Base-by-base conservation (phyloP, 2,888 invertebrate species). In the Megalurothrips usitatus region DNA sequence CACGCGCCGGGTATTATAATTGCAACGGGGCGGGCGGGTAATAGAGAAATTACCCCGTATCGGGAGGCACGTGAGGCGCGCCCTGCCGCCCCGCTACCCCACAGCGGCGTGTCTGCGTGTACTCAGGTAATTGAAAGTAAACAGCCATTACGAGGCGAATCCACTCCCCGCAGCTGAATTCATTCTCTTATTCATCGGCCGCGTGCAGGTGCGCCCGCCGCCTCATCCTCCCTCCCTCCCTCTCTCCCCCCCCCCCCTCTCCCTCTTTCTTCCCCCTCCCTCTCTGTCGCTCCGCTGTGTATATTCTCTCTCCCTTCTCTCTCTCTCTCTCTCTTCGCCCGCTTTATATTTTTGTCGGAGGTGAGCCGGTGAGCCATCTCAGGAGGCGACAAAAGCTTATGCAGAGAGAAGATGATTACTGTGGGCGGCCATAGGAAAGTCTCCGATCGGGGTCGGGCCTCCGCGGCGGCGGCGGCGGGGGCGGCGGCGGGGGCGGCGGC, bases 121-220 rank as follows among this genome's bases (percentile, higher is more conserved):
- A 58, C 58, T 58, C 58, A 58, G 58, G 58, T 58, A 58, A 58
- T 58, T 58, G 58, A 58, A 58, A 58, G 58, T 19, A 58, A 58
- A 17, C 58, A 58, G 14, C 58, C 58, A 58, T 17, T 17, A 58
- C 19, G 58, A 58, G 34, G 34, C 34, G 34, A 43, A 43, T 43
- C 34, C 34, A 43, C 34, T 43, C 34, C 34, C 34, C 34, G 34
- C 34, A 43, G 34, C 34, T 43, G 34, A 43, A 43, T 43, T 2
- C 34, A 43, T 43, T 43, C 34, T 43, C 34, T 43, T 43, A 43
- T 43, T 43, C 34, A 43, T 6, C 58, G 58, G 14, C 58, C 4
- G 14, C 52, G 52, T 1, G 6, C 58, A 19, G 58, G 19, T 19
- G 58, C 58, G 19, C 19, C 58, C 23, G 49, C 12, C 49, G 49